Percentiles rank a stretch among this genome's conserved stretches.
These are phyloP conservation scores for Neolamprologus devosi DNA, from an alignment of 2,113 vertebrate genomes.

Conservation along the genomic window DNA sequence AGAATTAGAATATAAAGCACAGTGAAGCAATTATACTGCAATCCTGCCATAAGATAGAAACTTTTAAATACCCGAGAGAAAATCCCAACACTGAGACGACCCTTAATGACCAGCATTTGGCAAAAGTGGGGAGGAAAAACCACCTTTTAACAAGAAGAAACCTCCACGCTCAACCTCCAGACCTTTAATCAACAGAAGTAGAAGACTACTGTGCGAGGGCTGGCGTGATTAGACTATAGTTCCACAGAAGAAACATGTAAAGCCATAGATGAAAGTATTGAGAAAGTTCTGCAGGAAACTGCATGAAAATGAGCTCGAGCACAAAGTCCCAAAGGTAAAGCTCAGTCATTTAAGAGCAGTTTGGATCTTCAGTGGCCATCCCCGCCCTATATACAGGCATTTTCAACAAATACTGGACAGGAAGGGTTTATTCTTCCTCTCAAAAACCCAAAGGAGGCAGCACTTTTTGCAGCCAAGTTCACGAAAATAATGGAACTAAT, in stretches of 20 bases:
- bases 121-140: neutral
- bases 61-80: neutral
- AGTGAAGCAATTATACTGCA: neutral
- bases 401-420: neutral
- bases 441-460: neutral
- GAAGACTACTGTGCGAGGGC: neutral
- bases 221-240: neutral
- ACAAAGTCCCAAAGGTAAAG: neutral
- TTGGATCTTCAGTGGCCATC: neutral
- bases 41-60: neutral
- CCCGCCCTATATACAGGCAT: neutral
- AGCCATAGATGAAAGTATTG: neutral
- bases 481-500: slow-evolving; percentile 33
- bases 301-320: neutral
- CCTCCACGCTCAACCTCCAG: neutral
- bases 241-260: neutral
- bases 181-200: neutral
- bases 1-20: neutral
- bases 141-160: neutral
- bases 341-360: neutral
- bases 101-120: neutral
- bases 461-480: slow-evolving; percentile 30
- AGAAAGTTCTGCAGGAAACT: neutral
- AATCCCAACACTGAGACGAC: neutral
- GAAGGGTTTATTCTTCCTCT: neutral